Percentiles rank a stretch among this genome's conserved stretches.
These are phyloP conservation scores for Climacteris rufus DNA, from an alignment of 2,113 vertebrate genomes.

Conservation along the genomic window DNA sequence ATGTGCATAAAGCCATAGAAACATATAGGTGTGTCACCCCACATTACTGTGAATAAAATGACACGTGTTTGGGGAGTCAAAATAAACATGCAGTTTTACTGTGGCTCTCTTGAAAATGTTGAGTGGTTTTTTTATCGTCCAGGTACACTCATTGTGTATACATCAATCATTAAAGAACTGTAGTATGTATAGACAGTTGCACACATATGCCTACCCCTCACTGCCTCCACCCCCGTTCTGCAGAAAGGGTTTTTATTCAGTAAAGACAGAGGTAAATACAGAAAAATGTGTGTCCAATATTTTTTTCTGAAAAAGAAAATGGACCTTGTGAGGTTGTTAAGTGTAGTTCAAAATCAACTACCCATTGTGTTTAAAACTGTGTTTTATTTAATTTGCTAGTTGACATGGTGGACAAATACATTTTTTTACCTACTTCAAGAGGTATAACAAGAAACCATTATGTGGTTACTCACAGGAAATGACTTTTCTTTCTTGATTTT, in stretches of 20 bases:
- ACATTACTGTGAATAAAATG: neutral
- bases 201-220: no score
- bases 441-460: neutral
- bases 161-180: neutral
- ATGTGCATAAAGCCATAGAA: neutral
- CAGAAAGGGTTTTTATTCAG: slow-evolving; percentile 1
- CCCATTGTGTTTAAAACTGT: neutral
- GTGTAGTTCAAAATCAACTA: slow-evolving; percentile 14
- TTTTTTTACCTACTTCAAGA: neutral
- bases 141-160: neutral
- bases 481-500: neutral
- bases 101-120: neutral
- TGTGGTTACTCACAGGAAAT: neutral
- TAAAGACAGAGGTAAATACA: neutral
- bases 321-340: slow-evolving; percentile 25
- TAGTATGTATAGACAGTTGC: neutral
- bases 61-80: neutral
- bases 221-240: neutral
- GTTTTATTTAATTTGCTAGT: neutral
- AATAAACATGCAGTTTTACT: neutral
- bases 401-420: neutral
- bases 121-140: neutral
- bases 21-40: neutral
- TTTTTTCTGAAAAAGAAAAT: slow-evolving; percentile 2
- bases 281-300: neutral